Conservation (phyloP, 2,888 invertebrate genomes). For the Halocaridina rubra region DNA sequence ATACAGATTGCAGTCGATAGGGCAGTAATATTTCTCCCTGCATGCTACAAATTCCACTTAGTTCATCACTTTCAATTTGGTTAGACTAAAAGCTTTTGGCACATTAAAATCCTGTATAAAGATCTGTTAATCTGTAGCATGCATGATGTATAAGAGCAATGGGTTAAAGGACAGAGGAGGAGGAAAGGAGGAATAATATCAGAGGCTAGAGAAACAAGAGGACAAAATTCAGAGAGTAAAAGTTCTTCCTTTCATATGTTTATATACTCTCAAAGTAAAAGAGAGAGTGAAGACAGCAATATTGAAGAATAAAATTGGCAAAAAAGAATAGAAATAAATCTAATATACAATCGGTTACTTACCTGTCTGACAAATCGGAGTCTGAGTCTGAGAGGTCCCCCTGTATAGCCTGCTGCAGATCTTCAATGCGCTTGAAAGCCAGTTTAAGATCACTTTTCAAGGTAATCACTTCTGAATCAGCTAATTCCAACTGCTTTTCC, state of each 20-base stretch:
- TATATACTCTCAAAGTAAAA: too few relatives aligned
- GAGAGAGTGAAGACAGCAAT: not conserved
- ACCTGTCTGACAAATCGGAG: constrained; percentile 62
- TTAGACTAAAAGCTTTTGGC: constrained; percentile 50
- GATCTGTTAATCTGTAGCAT: constrained; percentile 32
- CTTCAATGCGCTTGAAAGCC: constrained; percentile 89
- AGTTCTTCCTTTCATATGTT: too few relatives aligned
- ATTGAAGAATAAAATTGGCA: not conserved
- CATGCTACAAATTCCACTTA: constrained; percentile 12
- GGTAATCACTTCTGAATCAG: constrained; percentile 69
- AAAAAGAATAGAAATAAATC: not conserved
- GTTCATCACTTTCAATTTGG: constrained; percentile 35
- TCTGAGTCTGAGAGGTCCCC: constrained; percentile 68
- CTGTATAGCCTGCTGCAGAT: constrained; percentile 91
- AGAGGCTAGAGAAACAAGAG: too few relatives aligned
- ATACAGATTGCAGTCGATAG: too few relatives aligned
- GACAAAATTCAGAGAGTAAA: too few relatives aligned
- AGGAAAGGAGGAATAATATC: not conserved
- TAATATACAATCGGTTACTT: constrained; percentile 15
- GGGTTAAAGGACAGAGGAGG: constrained; percentile 19
- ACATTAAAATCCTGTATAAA: constrained; percentile 2
- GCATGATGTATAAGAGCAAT: constrained; percentile 13
- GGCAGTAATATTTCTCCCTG: too few relatives aligned
- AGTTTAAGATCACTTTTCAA: constrained; percentile 79
- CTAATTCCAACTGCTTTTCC: constrained; percentile 66